phyloP scores from a whole-genome alignment of 1,140 invertebrate genomes.

The Elysia chlorotica region DNA sequence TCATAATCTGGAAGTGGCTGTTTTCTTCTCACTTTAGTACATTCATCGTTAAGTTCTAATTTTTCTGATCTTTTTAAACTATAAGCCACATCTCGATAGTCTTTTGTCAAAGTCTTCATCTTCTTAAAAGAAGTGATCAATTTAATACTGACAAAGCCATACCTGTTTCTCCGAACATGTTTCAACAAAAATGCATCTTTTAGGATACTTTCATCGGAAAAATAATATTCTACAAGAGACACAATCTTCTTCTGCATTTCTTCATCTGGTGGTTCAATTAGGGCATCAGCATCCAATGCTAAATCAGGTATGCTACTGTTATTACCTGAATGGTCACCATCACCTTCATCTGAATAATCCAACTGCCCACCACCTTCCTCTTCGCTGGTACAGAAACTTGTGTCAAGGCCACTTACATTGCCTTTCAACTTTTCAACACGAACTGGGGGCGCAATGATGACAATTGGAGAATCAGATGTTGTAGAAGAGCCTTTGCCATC shows the following conservation, averaged over 20 bases:
- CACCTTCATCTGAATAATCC: conserved; percentile 35
- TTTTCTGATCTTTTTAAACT: conserved; percentile 78
- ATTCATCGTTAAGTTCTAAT: conserved; percentile 86
- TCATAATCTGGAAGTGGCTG: conserved; percentile 87
- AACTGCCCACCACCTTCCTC: conserved; percentile 43
- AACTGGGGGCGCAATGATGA: conserved; percentile 28
- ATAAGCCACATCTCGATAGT: conserved; percentile 88
- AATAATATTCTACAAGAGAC: conserved; percentile 74
- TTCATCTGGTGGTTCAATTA: conserved; percentile 54
- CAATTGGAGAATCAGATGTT: conserved; percentile 29
- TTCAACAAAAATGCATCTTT: conserved; percentile 95
- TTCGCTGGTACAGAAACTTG: conserved; percentile 45
- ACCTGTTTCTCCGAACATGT: conserved; percentile 91
- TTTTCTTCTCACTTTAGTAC: conserved; percentile 85
- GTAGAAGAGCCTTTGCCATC: conserved; percentile 38
- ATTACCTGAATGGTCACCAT: conserved; percentile 35
- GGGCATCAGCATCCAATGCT: conserved; percentile 16
- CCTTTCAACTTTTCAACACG: conserved; percentile 50
- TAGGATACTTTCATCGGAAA: conserved; percentile 90
- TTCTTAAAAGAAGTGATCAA: conserved; percentile 85
- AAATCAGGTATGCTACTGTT: conserved; percentile 24
- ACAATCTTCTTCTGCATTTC: conserved; percentile 55
- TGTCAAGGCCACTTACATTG: conserved; percentile 27
- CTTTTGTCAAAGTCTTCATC: conserved; percentile 80
- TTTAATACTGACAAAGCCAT: conserved; percentile 92